Conservation (phyloP, 1,140 invertebrate species). For the Thaumetopoea pityocampa region DNA sequence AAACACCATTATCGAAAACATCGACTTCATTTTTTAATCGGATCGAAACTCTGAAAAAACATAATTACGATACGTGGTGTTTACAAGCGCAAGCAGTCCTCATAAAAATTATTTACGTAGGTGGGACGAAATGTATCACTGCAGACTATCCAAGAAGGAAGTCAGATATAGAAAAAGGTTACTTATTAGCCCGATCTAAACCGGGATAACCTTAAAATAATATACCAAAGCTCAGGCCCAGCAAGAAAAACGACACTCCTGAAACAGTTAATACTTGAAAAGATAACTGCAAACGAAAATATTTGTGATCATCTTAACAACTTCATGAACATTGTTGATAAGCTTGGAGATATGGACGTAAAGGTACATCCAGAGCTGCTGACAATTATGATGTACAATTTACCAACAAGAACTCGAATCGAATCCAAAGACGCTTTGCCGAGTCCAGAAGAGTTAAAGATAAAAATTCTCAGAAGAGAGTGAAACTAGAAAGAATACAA, state of each 20-base stretch:
- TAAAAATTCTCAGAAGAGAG: conserved; percentile 43
- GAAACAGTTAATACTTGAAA: conserved; percentile 10
- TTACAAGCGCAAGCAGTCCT: too few species aligned
- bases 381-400: conserved; percentile 36
- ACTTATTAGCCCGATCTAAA: too few species aligned
- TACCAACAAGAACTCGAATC: conserved; percentile 32
- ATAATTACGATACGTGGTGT: too few species aligned
- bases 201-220: too few species aligned
- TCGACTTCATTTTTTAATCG: too few species aligned
- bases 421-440: conserved; percentile 36
- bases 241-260: conserved; percentile 9
- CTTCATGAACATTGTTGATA: conserved; percentile 11
- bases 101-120: too few species aligned
- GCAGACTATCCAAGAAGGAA: too few species aligned
- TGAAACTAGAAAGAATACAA: conserved; percentile 26
- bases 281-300: not conserved
- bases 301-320: conserved; percentile 12
- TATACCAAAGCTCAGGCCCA: conserved; percentile 3
- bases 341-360: conserved; percentile 9
- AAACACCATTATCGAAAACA: too few species aligned
- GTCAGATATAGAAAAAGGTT: too few species aligned
- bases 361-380: conserved; percentile 1
- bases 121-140: too few species aligned
- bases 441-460: conserved; percentile 29
- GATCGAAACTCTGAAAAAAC: too few species aligned